Evolutionary conservation across 2,113 vertebrate species (phyloP).

Genomic region (Phoxinus phoxinus): DNA sequence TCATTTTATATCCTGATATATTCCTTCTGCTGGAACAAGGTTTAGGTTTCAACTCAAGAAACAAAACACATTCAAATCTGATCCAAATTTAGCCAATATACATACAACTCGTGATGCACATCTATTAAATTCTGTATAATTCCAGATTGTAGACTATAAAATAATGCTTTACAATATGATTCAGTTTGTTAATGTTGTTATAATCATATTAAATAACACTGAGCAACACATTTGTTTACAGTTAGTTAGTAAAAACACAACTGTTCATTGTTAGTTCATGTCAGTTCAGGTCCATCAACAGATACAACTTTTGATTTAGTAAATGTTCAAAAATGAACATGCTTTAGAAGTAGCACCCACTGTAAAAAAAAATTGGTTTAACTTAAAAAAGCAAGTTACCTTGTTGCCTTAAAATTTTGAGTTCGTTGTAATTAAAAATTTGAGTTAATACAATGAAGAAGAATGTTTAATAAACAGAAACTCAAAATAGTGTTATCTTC

Average conservation of each 20-base stretch:
- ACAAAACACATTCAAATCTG: neutral
- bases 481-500: too few relatives aligned
- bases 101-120: neutral
- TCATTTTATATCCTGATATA: neutral
- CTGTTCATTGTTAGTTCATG: neutral
- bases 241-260: neutral
- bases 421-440: too few relatives aligned
- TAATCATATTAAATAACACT: too few relatives aligned
- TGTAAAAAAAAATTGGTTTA: too few relatives aligned
- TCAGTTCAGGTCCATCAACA: neutral
- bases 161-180: neutral
- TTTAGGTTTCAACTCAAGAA: neutral
- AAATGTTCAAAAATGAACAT: neutral
- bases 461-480: too few relatives aligned
- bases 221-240: conserved; percentile 2
- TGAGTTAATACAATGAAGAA: too few relatives aligned
- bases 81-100: neutral
- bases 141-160: neutral
- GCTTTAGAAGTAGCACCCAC: neutral
- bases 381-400: too few relatives aligned
- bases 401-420: too few relatives aligned
- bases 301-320: neutral
- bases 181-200: too few relatives aligned
- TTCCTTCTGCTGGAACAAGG: neutral
- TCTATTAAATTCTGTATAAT: neutral